Evolutionary conservation across 1,140 invertebrate genomes (phyloP).

Genomic region (Ips nitidus): DNA sequence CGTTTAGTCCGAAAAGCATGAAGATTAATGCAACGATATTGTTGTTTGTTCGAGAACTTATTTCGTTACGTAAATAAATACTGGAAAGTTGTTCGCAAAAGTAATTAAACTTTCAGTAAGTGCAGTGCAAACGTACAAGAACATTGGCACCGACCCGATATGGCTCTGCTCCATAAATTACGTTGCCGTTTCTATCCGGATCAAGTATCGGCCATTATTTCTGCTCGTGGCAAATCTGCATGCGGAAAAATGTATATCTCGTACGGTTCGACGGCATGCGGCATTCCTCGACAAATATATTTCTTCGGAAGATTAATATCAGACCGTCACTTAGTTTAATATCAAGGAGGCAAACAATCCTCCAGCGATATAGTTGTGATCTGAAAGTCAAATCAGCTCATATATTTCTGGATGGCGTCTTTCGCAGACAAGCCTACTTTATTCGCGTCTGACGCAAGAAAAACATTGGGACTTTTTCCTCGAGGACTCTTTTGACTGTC

Average conservation of each 20-base stretch:
- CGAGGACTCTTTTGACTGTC: slow-evolving; percentile 25
- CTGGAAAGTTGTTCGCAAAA: slow-evolving; percentile 6
- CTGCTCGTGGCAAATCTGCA: slow-evolving; percentile 25
- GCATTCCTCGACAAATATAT: slow-evolving; percentile 35
- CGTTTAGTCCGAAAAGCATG: background rate
- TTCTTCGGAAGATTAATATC: slow-evolving; percentile 39
- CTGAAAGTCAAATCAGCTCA: slow-evolving; percentile 45
- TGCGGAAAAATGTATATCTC: slow-evolving; percentile 32
- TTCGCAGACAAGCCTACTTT: slow-evolving; percentile 41
- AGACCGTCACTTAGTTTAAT: slow-evolving; percentile 40
- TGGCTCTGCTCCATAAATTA: slow-evolving; percentile 19
- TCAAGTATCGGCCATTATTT: slow-evolving; percentile 34
- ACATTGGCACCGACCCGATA: background rate
- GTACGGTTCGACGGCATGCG: slow-evolving; percentile 24
- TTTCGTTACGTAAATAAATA: slow-evolving; percentile 10
- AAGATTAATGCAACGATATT: background rate
- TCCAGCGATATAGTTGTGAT: slow-evolving; percentile 41
- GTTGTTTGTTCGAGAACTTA: background rate
- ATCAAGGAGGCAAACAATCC: slow-evolving; percentile 42
- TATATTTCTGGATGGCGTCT: slow-evolving; percentile 43
- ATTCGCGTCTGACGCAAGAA: slow-evolving; percentile 40
- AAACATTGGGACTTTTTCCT: slow-evolving; percentile 29
- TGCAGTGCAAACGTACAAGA: slow-evolving; percentile 2
- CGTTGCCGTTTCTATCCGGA: slow-evolving; percentile 25
- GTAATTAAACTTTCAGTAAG: slow-evolving; percentile 21